Evolutionary conservation across 2,113 vertebrate species (phyloP), one percentile per base, ranked within the genome.

Genomic region (Cyprinus carpio): DNA sequence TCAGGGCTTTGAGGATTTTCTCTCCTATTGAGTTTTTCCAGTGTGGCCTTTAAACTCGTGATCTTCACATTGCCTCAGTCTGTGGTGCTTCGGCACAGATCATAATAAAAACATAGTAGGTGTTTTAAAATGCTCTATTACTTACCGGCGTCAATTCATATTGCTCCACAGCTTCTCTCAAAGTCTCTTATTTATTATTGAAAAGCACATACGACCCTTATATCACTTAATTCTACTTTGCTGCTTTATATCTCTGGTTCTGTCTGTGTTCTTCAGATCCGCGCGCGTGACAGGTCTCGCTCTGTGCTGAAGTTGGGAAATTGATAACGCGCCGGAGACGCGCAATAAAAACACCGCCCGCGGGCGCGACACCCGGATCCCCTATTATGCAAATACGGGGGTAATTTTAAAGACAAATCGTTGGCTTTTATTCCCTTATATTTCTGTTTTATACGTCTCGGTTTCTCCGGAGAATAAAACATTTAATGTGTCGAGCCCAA

Each of bases 121-220:
- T 79, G 95, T 95, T 95, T 94, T 97, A 97, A 96, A 97, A 97
- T 94, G 95, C 94, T 95, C 97, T 96, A 97, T 98, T 97, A 98
- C 96, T 98, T 97, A 97, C 92, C 94, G 94, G 93, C 94, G 95
- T 95, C 95, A 97, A 96, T 96, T 97, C 95, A 97, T 96, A 96
- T 97, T 96, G 94, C 95, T 96, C 95, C 95, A 96, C 96, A 95
- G 96, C 95, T 95, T 96, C 95, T 97, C 96, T 96, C 96, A 96
- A 96, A 97, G 95, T 95, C 93, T 94, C 96, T 96, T 96, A 96
- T 96, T 97, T 95, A 97, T 97, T 96, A 96, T 96, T 96, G 95
- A 97, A 94, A 95, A 94, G 95, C 94, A 93, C 40, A 75, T 92
- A 90, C 91, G 65, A 76, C 89, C 78, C 78, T 75, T 82, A 81